These are phyloP conservation scores for Phyllotreta striolata DNA, from an alignment of 2,888 invertebrate genomes.

Conservation along the genomic window DNA sequence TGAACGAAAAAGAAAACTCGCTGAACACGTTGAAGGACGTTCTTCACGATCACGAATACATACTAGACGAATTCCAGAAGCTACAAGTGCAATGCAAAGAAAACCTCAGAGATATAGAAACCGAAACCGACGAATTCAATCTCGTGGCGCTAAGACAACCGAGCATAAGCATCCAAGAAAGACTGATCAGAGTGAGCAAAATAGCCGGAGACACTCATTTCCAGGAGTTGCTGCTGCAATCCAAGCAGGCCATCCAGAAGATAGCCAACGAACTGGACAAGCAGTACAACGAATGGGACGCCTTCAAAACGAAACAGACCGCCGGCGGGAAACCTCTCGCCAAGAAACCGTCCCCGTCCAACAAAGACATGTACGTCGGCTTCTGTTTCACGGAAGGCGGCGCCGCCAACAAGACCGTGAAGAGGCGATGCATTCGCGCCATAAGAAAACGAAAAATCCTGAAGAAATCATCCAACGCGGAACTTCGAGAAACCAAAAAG, in stretches of 20 bases:
- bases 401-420: neutral
- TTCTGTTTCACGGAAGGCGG: conserved; percentile 2
- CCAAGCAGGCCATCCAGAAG: conserved; percentile 53
- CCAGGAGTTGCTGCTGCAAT: conserved; percentile 53
- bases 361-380: conserved; percentile 8
- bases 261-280: conserved; percentile 53
- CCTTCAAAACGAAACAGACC: conserved; percentile 34
- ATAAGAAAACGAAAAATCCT: neutral
- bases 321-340: neutral
- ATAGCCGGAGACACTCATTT: conserved; percentile 49
- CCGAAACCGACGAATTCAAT: conserved; percentile 16
- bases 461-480: neutral
- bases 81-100: conserved; percentile 14
- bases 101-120: conserved; percentile 18
- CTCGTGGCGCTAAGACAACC: conserved; percentile 39
- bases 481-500: neutral
- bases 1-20: conserved; percentile 42
- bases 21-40: conserved; percentile 43
- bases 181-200: conserved; percentile 30
- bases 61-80: conserved; percentile 30
- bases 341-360: neutral
- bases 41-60: conserved; percentile 41
- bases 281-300: conserved; percentile 50
- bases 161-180: conserved; percentile 39
- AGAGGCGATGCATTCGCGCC: neutral